Evolutionary conservation across 2,888 invertebrate species (phyloP).

Genomic region (Gryllus longicercus): DNA sequence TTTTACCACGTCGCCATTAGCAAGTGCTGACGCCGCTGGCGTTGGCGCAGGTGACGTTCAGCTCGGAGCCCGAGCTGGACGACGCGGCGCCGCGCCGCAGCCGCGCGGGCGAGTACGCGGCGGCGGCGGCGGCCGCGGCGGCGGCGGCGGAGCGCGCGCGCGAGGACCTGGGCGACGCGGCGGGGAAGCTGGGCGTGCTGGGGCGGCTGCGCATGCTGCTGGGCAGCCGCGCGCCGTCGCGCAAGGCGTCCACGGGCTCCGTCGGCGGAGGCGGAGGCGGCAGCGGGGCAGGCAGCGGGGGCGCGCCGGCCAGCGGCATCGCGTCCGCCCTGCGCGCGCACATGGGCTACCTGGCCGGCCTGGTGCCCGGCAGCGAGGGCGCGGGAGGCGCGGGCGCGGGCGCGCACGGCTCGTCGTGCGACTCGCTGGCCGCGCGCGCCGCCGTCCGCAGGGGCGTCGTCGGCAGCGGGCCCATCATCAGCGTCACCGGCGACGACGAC

Average conservation of each 20-base stretch:
- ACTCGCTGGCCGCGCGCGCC: background rate
- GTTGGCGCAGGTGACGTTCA: constrained; percentile 60
- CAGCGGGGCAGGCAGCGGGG: constrained; percentile 52
- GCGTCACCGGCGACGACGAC: constrained; percentile 51
- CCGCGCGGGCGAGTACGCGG: background rate
- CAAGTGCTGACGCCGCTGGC: constrained; percentile 51
- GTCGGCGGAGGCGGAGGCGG: constrained; percentile 39
- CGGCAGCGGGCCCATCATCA: constrained; percentile 59
- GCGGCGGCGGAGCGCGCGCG: background rate
- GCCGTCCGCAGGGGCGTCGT: background rate
- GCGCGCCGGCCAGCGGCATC: constrained; percentile 48
- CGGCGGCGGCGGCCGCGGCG: background rate
- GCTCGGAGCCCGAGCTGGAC: constrained; percentile 63
- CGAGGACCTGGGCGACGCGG: background rate
- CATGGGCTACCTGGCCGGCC: constrained; percentile 67
- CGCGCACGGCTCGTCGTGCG: background rate
- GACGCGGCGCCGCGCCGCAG: constrained; percentile 44
- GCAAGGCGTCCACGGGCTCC: constrained; percentile 44
- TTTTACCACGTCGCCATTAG: too few species aligned
- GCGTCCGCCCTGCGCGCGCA: constrained; percentile 69
- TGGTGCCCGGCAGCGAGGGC: constrained; percentile 53
- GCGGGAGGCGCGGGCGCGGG: background rate
- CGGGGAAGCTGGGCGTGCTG: constrained; percentile 44
- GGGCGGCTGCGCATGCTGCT: constrained; percentile 54
- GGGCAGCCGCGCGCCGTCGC: constrained; percentile 57